A percentile compares a stretch with the other conserved stretches of the same genome.
Evolutionary conservation across 53 echinoderm and acorn worm species (phyloP).

Genomic region (Henricia sp.): DNA sequence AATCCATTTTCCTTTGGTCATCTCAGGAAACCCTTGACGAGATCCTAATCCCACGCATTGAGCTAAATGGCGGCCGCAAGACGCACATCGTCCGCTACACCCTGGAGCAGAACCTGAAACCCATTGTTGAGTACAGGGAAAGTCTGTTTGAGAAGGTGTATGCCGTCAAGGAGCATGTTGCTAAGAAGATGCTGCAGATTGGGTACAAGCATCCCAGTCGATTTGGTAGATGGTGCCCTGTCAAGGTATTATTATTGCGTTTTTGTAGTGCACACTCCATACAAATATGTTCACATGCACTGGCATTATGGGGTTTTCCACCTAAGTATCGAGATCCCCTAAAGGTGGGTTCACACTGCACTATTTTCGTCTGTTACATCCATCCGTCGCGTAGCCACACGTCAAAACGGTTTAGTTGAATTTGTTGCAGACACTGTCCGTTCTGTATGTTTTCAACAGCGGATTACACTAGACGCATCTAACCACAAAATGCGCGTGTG

Average conservation of each 20-base stretch:
- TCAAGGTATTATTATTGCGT: too few relatives aligned
- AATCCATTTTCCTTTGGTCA: conserved; percentile 1
- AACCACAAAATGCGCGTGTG: too few relatives aligned
- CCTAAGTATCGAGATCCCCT: too few relatives aligned
- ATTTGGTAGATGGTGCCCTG: conserved; percentile 98
- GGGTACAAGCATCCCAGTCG: conserved; percentile 96
- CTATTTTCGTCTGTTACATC: too few relatives aligned
- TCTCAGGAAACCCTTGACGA: conserved; percentile 91
- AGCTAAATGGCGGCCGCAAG: conserved; percentile 96
- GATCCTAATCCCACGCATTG: conserved; percentile 92
- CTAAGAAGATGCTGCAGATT: conserved; percentile 97
- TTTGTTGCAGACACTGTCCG: too few relatives aligned
- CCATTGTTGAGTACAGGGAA: conserved; percentile 85
- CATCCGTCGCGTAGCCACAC: too few relatives aligned
- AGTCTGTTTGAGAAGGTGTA: conserved; percentile 99
- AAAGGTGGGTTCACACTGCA: too few relatives aligned
- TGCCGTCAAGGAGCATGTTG: conserved; percentile 84
- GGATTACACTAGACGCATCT: too few relatives aligned
- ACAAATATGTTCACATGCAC: too few relatives aligned
- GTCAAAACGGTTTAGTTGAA: neutral
- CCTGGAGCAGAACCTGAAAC: conserved; percentile 87
- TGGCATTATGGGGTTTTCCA: too few relatives aligned
- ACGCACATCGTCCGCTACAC: conserved; percentile 95
- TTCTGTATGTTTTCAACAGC: too few relatives aligned
- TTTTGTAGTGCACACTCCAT: too few relatives aligned